Evolutionary conservation across 2,113 vertebrate species (phyloP).

Genomic region (Phyllostomus discolor): DNA sequence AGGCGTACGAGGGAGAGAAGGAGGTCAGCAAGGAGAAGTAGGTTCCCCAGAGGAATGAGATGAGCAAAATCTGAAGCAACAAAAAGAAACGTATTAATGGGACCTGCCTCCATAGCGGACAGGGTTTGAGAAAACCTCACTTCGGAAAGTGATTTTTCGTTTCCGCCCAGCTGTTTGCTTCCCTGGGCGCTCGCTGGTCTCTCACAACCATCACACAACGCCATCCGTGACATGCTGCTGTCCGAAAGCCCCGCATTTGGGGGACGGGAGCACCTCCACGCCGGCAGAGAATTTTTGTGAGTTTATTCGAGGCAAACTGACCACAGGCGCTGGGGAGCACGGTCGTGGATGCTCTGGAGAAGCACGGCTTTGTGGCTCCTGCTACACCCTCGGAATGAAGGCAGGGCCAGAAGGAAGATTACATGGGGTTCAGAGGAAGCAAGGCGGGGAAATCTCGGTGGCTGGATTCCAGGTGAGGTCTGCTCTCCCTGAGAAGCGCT

Average conservation of each 20-base stretch:
- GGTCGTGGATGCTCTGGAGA: neutral
- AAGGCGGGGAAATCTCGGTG: neutral
- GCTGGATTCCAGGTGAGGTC: neutral
- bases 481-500: neutral
- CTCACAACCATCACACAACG: neutral
- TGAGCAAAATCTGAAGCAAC: slow-evolving; percentile 85
- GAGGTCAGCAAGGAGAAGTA: slow-evolving; percentile 96
- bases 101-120: fast-evolving
- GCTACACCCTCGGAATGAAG: neutral
- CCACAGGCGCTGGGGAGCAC: neutral
- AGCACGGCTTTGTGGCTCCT: neutral
- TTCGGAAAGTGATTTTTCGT: neutral
- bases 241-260: neutral
- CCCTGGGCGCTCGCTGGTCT: neutral
- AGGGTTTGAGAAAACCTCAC: neutral
- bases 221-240: too few species aligned
- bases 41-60: slow-evolving; percentile 91
- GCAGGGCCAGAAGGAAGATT: neutral
- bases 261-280: neutral
- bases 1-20: slow-evolving; percentile 90
- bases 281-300: neutral
- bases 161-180: neutral
- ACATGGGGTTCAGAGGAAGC: neutral
- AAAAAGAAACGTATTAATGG: neutral
- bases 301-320: neutral